Evolutionary conservation across 2,113 vertebrate species (phyloP), one percentile per base, ranked within the genome.

Genomic region (Micronycteris hirsuta): DNA sequence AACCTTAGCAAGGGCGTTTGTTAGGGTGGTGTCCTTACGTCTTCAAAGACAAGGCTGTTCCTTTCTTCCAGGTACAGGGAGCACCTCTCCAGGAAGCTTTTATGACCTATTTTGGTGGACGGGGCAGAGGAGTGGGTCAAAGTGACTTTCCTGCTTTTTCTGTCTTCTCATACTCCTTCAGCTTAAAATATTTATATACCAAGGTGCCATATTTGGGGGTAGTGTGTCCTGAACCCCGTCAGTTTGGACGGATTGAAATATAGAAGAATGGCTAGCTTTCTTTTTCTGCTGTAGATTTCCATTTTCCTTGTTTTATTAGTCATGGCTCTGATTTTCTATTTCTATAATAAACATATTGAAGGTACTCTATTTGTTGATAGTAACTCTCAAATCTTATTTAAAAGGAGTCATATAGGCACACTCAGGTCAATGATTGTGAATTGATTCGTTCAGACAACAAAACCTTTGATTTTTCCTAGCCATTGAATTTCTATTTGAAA

Each of bases 311-410:
- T 82, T 88, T 88, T 83, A 80, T 19, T 70, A 38, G 4, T 65
- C 41, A 73, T 85, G 70, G 28, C 36, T 91, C 83, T n/a, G 15
- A 63, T 58, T 86, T 91, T 95, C 33, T 92, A 31, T 86, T 93
- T 92, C 38, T 76, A 13, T 36, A 63, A 38, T 54, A 92, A 83
- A 86, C 6, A 33, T 89, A 73, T 3, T 73, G 47, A 71, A 61
- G 28, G 17, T 47, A 63, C 1, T 82, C 16, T 92, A 19, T 63
- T 28, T 45, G 5, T 91, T 77, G 26, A 88, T 26, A 76, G 16
- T 9, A 87, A 28, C n/a, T 92, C 47, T 96, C 17, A 43, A 47
- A 74, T 73, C 22, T 78, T 70, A 65, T 47, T 77, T 94, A 36
- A 22, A 47, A 89, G 7, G 17, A 49, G 31, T 80, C 63, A 74